Evolutionary conservation across 2,113 vertebrate species (phyloP).

Genomic region (Psilopogon haemacephalus): DNA sequence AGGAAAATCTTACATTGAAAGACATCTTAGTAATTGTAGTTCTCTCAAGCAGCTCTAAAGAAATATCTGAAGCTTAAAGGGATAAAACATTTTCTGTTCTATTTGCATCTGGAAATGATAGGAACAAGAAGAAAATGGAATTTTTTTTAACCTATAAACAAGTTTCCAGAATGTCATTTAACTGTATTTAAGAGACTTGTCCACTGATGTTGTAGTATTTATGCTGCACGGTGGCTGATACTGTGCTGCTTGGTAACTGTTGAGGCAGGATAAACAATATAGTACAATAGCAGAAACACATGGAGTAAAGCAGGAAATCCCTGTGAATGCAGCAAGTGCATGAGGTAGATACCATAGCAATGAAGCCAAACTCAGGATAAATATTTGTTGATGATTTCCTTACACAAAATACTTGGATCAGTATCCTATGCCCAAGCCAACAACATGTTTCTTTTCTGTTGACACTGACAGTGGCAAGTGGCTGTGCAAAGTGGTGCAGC

Average conservation of each 20-base stretch:
- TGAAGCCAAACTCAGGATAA: conserved; percentile 16
- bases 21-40: not conserved
- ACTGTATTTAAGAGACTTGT: not conserved
- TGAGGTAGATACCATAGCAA: not conserved
- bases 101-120: not conserved
- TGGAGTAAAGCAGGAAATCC: conserved; percentile 11
- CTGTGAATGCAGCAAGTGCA: not conserved
- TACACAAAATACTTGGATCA: not conserved
- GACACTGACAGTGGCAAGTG: not conserved
- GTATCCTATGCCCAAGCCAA: not conserved
- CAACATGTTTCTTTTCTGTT: not conserved
- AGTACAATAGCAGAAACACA: not conserved
- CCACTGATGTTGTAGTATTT: not conserved
- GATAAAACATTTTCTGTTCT: not conserved
- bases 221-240: not conserved
- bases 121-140: not conserved
- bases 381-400: conserved; percentile 17
- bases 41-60: not conserved
- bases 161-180: not conserved
- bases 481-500: not conserved
- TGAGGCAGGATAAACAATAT: not conserved
- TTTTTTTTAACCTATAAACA: not conserved
- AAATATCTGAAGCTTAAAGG: not conserved
- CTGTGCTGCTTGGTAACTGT: not conserved
- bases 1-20: not conserved